Percentiles rank a stretch among this genome's conserved stretches.
Conservation (phyloP, 1,140 invertebrate species). For the Dreissena rostriformis region DNA sequence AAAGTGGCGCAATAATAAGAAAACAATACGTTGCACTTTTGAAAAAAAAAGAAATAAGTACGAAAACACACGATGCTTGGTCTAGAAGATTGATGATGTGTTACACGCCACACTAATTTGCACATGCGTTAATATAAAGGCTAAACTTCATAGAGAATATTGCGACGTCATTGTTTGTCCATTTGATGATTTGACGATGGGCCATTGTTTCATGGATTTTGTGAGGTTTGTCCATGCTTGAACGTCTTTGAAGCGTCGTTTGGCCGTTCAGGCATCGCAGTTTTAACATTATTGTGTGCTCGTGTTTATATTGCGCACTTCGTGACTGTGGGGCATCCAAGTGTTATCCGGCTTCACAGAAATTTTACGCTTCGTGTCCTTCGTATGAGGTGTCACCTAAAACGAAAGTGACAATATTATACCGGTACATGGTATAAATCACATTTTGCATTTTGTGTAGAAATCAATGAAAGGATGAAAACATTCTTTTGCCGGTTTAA, state of each 20-base stretch:
- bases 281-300: slow-evolving; percentile 21
- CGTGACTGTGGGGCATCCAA: slow-evolving; percentile 32
- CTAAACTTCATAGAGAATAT: not conserved
- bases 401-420: too few species aligned
- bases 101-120: not conserved
- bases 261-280: not conserved
- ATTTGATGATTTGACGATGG: not conserved
- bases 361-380: too few species aligned
- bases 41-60: too few species aligned
- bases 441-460: too few species aligned
- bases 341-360: slow-evolving; percentile 12
- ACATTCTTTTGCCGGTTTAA: too few species aligned
- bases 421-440: not conserved
- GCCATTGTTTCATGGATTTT: not conserved
- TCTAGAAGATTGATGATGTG: not conserved
- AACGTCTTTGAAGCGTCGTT: not conserved
- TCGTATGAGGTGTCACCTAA: too few species aligned
- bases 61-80: too few species aligned
- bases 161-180: not conserved
- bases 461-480: too few species aligned
- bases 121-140: not conserved
- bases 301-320: slow-evolving; percentile 16
- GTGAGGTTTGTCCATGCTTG: too few species aligned
- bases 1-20: too few species aligned
- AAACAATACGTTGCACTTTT: too few species aligned